Evolutionary conservation across 2,888 invertebrate genomes (phyloP), one percentile per base, ranked within the genome.

Genomic region (Shargacucullia verbasci): DNA sequence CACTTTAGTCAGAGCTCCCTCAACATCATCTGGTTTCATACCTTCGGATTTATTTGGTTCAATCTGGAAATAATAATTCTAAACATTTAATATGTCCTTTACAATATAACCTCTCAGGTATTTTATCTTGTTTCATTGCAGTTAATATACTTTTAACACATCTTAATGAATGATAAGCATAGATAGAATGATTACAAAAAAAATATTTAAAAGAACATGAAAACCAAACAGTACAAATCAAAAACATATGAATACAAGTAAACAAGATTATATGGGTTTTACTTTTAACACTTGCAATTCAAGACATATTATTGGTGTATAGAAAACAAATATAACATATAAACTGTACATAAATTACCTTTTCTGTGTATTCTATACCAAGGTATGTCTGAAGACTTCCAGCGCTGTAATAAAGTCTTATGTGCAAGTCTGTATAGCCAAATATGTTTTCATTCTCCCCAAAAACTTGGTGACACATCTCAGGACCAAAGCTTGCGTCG

Each of bases 391-490:
- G 96, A 59, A 99, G 94, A 62, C 96, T 96, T 14, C 96, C 97
- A 50, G 98, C 98, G 60, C 96, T 96, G 84, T 98, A 98, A 82
- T 96, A 97, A 2, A 99, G 89, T 65, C 96, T 95, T 2, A 99
- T 95, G 59, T 95, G 94, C 33, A 99, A 91, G 80, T 98, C 97
- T 81, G 97, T 96, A 85, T 98, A 99, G 2, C 99, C 99, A 94
- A 98, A 99, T 85, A 99, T 98, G 63, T 96, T 97, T 91, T 99
- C 99, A 79, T 96, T 96, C 73, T 98, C 97, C 5, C 98, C 98
- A 88, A 98, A 99, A 56, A 99, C 96, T 90, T 99, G 99, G 94
- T 99, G 98, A 48, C 98, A 97, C 97, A 98, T 98, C 54, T 96
- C 96, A 0, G 98, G 98, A 34, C 95, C 94, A 82, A 98, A 98